Evolutionary conservation across 2,797 vertebrate species (phyloP), one percentile per base, ranked within the genome.

Genomic region (Vespertilio murinus): DNA sequence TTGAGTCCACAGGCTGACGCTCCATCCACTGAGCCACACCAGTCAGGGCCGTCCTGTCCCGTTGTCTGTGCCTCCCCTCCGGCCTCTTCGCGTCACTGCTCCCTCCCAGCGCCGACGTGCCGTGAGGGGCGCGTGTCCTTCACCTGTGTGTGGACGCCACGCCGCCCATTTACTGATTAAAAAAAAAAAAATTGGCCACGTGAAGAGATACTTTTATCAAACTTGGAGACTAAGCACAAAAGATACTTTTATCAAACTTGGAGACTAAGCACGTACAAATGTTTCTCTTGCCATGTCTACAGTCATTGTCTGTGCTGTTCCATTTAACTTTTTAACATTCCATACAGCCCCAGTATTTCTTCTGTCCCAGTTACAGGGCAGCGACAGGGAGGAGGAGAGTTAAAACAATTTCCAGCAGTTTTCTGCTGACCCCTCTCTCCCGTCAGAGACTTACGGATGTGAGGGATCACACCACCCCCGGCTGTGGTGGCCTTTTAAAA

Each of bases 391-490:
- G 96, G 92, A 94, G 95, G 96, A 95, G 93, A 87, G 95, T 78
- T 56, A 64, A 73, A 89, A 84, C 79, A 88, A 64, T 93, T 96
- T 98, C 97, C 99, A 30, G 98, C 99, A 54, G 99, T 99, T 97
- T 99, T 99, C 98, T 99, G 99, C 94, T 99, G 99, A 74, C 99
- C 99, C 98, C 99, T 99, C 99, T 99, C 99, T 81, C 99, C 99
- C 47, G 99, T 99, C 97, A 99, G 99, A 97, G 99, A 99, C 98
- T 99, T 99, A 98, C 99, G 99, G 98, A 99, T 99, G 97, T 99
- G 99, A 65, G 99, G 99, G 97, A 99, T 99, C 94, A 99, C 99
- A 97, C 99, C 99, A 97, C 99, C 99, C 45, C 99, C 99, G 38
- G 99, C 99, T 70, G 99, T 99, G 95, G 99, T 99, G 78, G 99